Conservation (phyloP, 2,113 vertebrate genomes). For the Rhabdomys dilectus region DNA sequence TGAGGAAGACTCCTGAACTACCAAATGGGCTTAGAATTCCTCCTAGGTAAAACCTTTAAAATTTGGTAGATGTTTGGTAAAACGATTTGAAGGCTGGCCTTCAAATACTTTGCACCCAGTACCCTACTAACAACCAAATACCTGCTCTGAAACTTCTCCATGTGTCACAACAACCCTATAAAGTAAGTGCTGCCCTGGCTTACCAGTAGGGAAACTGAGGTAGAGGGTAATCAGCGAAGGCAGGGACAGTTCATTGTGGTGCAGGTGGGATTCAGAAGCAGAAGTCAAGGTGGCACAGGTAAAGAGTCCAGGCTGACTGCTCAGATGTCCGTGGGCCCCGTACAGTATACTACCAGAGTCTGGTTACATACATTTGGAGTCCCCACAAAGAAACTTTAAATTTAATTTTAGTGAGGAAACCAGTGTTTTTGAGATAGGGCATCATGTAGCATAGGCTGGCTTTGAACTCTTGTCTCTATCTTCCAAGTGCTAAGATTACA, state of each 20-base stretch:
- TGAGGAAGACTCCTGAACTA: not conserved
- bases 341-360: not conserved
- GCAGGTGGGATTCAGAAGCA: not conserved
- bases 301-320: not conserved
- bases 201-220: not conserved
- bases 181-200: not conserved
- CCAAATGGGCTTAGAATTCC: not conserved
- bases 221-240: not conserved
- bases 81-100: not conserved
- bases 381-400: not conserved
- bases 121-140: too few relatives aligned
- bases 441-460: not conserved
- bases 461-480: not conserved
- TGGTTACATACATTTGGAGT: too few relatives aligned
- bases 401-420: not conserved
- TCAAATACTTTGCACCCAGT: too few relatives aligned
- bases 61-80: not conserved
- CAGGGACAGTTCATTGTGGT: not conserved
- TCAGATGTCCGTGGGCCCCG: not conserved
- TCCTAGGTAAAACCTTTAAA: not conserved
- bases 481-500: not conserved
- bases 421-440: not conserved
- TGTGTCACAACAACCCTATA: not conserved
- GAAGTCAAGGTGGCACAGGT: too few relatives aligned
- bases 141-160: not conserved